phyloP scores from a whole-genome alignment of 2,888 invertebrate genomes.

The Latrodectus elegans region DNA sequence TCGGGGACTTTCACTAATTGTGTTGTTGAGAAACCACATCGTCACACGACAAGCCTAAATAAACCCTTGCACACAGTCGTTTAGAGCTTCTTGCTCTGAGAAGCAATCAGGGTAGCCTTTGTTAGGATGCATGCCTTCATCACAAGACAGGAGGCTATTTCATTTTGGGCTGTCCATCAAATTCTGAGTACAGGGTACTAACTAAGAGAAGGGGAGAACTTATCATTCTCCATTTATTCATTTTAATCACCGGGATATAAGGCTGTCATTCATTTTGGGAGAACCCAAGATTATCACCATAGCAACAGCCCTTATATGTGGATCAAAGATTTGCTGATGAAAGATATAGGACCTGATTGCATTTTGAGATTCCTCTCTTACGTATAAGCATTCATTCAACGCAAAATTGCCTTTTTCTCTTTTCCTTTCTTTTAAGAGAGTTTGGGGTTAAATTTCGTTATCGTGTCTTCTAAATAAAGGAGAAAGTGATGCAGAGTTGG shows the following conservation, averaged over 20 bases:
- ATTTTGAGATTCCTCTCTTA: conserved; percentile 19
- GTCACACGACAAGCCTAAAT: conserved; percentile 45
- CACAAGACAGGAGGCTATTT: conserved; percentile 48
- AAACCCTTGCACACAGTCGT: conserved; percentile 55
- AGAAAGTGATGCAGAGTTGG: background rate
- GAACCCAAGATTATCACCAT: conserved; percentile 65
- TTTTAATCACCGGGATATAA: conserved; percentile 69
- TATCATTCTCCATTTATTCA: conserved; percentile 68
- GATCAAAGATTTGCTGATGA: conserved; percentile 69
- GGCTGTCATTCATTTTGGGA: conserved; percentile 67
- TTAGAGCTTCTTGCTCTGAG: conserved; percentile 36
- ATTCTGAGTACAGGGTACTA: conserved; percentile 3
- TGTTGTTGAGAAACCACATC: conserved; percentile 46
- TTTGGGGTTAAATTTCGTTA: conserved; percentile 42
- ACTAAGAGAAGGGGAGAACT: conserved; percentile 60
- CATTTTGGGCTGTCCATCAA: conserved; percentile 64
- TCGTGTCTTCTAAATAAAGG: background rate
- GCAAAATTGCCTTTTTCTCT: conserved; percentile 59
- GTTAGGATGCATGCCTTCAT: conserved; percentile 51
- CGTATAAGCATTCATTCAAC: background rate
- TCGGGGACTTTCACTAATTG: conserved; percentile 59
- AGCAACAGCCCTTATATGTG: conserved; percentile 60
- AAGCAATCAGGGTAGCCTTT: conserved; percentile 65
- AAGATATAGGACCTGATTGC: conserved; percentile 63
- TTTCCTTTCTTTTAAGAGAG: conserved; percentile 37